Base-by-base conservation (phyloP, 1,140 invertebrate genomes). In the Subanguina moxae region DNA sequence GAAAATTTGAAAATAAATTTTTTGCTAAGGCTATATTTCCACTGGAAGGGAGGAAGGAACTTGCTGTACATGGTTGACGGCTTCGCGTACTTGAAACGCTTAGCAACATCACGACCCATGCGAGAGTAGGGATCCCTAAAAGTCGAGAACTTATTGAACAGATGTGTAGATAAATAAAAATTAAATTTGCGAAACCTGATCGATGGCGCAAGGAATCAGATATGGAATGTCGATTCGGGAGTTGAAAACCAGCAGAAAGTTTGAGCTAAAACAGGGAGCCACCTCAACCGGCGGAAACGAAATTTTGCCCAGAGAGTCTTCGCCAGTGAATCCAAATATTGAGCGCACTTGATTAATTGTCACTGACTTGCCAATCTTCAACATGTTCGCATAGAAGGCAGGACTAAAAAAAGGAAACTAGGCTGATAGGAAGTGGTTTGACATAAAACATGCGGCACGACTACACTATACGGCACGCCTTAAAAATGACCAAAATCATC, bases 151-250 rank as follows among this genome's bases (percentile, higher is more conserved):
- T n/a, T n/a, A n/a, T n/a, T n/a, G n/a, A n/a, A n/a, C n/a, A n/a
- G n/a, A n/a, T n/a, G n/a, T n/a, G n/a, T n/a, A n/a, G n/a, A n/a
- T n/a, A n/a, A n/a, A n/a, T n/a, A n/a, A n/a, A n/a, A n/a, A n/a
- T n/a, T n/a, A n/a, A n/a, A n/a, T n/a, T n/a, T n/a, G n/a, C n/a
- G 21, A 74, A 82, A 88, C 88, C 85, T 99, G 96, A 87, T 99
- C 96, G 78, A 99, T 98, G 30, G 93, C 96, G 85, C 94, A 98
- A 0, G 95, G 95, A 72, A 99, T 95, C 0, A 99, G 85, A 80
- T 93, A 96, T 5, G 90, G 90, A 62, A 93, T 86, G 82, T 93
- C 90, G 61, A 88, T 88, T 64, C 88, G 86, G 1, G 87, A 80
- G 38, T 84, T 89, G 83, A 99, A 98, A 74, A 99, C 93, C 64